Conservation (phyloP, 2,113 vertebrate species). For the Tychaedon coryphoeus region DNA sequence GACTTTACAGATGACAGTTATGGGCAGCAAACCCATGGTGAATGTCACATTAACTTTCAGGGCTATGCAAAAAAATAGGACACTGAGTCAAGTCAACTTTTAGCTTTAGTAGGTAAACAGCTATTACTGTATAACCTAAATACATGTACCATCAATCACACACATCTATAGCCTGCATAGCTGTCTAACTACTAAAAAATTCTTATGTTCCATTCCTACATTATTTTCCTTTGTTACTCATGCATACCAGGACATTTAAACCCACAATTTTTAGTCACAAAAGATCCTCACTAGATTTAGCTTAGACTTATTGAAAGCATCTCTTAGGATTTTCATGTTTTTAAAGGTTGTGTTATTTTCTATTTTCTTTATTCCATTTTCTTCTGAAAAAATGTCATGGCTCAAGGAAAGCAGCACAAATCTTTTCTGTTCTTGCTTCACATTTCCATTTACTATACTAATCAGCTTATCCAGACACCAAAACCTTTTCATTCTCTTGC, state of each 20-base stretch:
- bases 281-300: not conserved
- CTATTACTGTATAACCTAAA: not conserved
- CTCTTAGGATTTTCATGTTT: not conserved
- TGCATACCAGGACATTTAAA: not conserved
- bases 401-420: not conserved
- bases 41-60: not conserved
- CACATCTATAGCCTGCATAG: not conserved
- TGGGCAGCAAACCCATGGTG: not conserved
- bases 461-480: not conserved
- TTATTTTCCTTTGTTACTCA: not conserved
- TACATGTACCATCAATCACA: not conserved
- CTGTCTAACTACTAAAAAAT: not conserved
- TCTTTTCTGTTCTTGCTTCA: not conserved
- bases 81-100: not conserved
- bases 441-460: not conserved
- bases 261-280: not conserved
- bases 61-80: not conserved
- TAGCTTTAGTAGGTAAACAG: not conserved
- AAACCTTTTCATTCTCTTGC: not conserved
- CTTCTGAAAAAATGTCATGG: not conserved
- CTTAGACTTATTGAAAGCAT: not conserved
- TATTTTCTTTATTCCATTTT: not conserved
- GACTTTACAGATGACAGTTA: fast-evolving
- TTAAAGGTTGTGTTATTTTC: not conserved
- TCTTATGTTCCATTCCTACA: not conserved